Evolutionary conservation across 1,140 invertebrate species (phyloP), one percentile per base, ranked within the genome.

Genomic region (Psilanteris sp.): DNA sequence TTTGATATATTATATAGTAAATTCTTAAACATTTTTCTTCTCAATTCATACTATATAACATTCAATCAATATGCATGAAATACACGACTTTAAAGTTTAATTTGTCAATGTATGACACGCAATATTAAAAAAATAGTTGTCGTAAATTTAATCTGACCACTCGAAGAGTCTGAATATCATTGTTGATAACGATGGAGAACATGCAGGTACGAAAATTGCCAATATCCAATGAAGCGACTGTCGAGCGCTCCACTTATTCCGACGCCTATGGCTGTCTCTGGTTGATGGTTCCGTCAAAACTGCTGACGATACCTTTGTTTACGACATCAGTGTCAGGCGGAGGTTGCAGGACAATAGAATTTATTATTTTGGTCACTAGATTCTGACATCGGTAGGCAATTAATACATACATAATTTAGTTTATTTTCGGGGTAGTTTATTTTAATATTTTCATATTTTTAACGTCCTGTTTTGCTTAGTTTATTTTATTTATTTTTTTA

Each of bases 301-400:
- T 75, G 76, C 62, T 83, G 82, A 83, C 80, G 71, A 74, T 77
- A 75, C 83, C 80, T 85, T 85, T 85, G 82, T 85, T 62, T 74
- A 55, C 52, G 67, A 67, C 72, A 48, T 80, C 77, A 77, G 79
- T 73, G 59, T 77, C 62, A 72, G 67, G 22, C 46, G 24, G 72
- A 57, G 46, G 66, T 76, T 48, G 72, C 52, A 26, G 78, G 55
- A 79, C 78, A 77, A 84, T 79, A 48, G 57, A 68, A 71, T 55
- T 80, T 81, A 82, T 83, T 78, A 79, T 79, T 74, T 78, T 73
- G 77, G 64, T 64, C 77, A 66, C 24, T 44, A 46, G 43, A 71
- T 67, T 57, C 59, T 62, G 61, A 43, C 57, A 34, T 61, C 59
- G 44, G 50, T 57, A 36, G 32, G 50, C 50, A 39, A 72, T 64